These are phyloP conservation scores for Dermatophagoides farinae DNA, from an alignment of 1,140 invertebrate species.

Conservation along the genomic window DNA sequence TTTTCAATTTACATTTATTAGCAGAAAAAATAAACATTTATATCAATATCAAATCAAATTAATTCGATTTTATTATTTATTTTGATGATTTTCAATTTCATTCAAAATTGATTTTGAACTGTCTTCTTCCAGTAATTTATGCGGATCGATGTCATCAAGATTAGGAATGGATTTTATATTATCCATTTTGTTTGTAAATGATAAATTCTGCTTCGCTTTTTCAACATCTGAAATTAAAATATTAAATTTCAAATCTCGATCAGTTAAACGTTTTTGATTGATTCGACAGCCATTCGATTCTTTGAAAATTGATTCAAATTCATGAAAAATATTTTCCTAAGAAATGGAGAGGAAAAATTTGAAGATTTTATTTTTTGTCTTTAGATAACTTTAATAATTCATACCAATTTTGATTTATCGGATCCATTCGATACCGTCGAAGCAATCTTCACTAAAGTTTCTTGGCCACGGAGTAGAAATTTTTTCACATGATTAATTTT, in stretches of 20 bases:
- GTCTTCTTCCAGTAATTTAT: not conserved
- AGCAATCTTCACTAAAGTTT: not conserved
- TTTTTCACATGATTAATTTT: conserved; percentile 2
- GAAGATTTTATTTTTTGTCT: no score
- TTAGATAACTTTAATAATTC: not conserved
- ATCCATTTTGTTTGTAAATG: not conserved
- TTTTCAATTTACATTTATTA: no score
- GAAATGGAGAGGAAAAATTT: not conserved
- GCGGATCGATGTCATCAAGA: not conserved
- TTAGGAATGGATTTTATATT: not conserved
- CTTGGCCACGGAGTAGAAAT: not conserved
- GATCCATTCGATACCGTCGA: not conserved
- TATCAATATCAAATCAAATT: no score
- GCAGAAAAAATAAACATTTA: no score
- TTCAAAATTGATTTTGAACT: no score
- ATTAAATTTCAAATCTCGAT: not conserved
- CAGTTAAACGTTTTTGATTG: conserved; percentile 1
- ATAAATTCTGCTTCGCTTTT: not conserved
- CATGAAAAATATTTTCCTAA: not conserved
- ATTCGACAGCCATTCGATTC: not conserved
- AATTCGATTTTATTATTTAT: no score
- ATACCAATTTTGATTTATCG: not conserved
- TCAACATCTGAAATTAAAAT: no score
- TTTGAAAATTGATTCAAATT: conserved; percentile 7
- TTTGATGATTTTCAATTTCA: no score